A percentile compares a stretch with the other conserved stretches of the same genome.
Evolutionary conservation across 2,797 vertebrate species (phyloP).

Genomic region (Trematomus bernacchii): DNA sequence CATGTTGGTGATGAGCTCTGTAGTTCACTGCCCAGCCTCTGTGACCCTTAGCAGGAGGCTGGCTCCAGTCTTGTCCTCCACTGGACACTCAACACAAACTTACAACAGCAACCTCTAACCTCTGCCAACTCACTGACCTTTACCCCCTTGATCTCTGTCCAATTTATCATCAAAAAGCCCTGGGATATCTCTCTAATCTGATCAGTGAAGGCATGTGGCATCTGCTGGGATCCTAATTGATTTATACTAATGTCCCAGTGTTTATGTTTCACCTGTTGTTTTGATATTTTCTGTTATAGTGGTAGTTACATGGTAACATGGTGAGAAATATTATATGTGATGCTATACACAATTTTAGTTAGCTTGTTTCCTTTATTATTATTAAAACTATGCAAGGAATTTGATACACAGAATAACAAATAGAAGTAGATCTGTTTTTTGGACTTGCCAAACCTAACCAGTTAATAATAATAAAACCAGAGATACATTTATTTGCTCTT

Average conservation of each 20-base stretch:
- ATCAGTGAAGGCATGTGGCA: conserved; percentile 58
- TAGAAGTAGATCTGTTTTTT: background rate
- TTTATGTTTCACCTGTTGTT: conserved; percentile 38
- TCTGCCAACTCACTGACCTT: conserved; percentile 64
- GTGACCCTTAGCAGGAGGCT: conserved; percentile 68
- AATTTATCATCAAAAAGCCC: conserved; percentile 62
- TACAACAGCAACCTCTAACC: conserved; percentile 73
- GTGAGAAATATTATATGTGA: conserved; percentile 4
- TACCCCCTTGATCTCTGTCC: conserved; percentile 68
- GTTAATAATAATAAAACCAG: background rate
- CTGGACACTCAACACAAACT: conserved; percentile 68
- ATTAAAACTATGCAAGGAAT: background rate
- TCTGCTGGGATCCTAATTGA: conserved; percentile 56
- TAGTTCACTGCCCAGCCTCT: conserved; percentile 55
- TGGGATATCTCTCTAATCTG: conserved; percentile 55
- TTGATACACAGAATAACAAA: background rate
- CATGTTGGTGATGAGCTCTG: conserved; percentile 21
- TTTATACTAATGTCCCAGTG: conserved; percentile 32
- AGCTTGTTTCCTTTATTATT: conserved; percentile 10
- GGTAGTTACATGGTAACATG: background rate
- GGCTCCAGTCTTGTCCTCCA: conserved; percentile 62
- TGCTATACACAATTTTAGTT: background rate
- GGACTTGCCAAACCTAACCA: background rate
- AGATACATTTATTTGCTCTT: background rate
- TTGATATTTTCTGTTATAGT: background rate